Percentiles rank a stretch among this genome's conserved stretches.
Conservation (phyloP, 2,888 invertebrate genomes). For the Archips xylosteana region DNA sequence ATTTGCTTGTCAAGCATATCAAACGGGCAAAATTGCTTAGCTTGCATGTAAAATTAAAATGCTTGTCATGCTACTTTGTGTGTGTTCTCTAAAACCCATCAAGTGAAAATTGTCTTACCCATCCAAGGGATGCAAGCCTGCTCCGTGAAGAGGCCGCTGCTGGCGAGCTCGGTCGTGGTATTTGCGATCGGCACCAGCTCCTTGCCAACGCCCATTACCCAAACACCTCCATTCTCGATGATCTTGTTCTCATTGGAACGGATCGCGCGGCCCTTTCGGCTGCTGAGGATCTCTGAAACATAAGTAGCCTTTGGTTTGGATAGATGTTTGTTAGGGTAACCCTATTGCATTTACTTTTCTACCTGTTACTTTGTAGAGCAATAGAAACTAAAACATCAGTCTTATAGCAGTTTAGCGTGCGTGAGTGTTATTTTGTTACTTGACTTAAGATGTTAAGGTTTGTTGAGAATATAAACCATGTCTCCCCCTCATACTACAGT, state of each 20-base stretch:
- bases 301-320: neutral
- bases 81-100: neutral
- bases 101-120: constrained; percentile 57
- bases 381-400: no score
- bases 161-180: constrained; percentile 44
- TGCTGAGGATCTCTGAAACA: constrained; percentile 23
- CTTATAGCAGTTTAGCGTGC: no score
- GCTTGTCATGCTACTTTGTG: no score
- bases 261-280: neutral
- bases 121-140: constrained; percentile 71
- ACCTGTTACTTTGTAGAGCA: no score
- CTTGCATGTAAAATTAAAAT: no score
- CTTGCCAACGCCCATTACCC: constrained; percentile 56
- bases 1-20: no score
- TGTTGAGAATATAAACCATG: no score
- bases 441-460: no score
- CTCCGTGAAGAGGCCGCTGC: constrained; percentile 54
- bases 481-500: no score
- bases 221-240: constrained; percentile 50
- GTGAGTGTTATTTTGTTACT: no score
- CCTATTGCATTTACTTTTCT: no score
- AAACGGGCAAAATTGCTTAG: no score
- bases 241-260: constrained; percentile 43
- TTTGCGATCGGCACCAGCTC: constrained; percentile 49
- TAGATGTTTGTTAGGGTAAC: neutral